Evolutionary conservation across 2,797 vertebrate species (phyloP).

Genomic region (Eospalax fontanierii): DNA sequence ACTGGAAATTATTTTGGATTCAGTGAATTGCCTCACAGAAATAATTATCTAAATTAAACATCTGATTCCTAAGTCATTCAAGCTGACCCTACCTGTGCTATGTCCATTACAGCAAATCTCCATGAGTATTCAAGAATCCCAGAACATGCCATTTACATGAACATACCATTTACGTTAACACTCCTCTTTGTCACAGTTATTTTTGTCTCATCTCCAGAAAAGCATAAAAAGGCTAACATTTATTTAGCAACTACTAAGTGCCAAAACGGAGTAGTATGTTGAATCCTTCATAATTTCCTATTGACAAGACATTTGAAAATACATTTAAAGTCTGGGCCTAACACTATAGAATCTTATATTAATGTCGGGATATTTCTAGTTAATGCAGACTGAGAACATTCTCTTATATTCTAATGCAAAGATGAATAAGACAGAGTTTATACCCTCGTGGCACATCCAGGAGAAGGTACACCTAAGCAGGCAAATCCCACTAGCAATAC

Average conservation of each 20-base stretch:
- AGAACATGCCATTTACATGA: no score
- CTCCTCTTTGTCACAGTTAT: neutral
- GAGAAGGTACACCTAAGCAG: neutral
- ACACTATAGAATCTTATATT: neutral
- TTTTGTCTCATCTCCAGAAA: neutral
- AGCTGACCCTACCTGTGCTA: neutral
- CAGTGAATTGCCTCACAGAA: constrained; percentile 17
- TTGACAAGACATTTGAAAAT: constrained; percentile 33
- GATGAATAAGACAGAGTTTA: neutral
- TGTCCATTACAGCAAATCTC: neutral
- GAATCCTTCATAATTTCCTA: constrained; percentile 30
- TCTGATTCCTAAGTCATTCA: constrained; percentile 12
- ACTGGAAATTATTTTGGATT: constrained; percentile 24
- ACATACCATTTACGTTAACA: neutral
- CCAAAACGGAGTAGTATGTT: neutral
- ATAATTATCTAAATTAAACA: constrained; percentile 18
- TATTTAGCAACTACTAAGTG: neutral
- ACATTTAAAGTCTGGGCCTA: neutral
- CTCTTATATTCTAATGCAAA: neutral
- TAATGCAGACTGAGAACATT: neutral
- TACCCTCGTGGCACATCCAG: neutral
- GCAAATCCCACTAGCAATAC: neutral
- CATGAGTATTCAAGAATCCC: neutral
- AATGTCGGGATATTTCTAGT: neutral
- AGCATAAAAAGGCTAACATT: neutral